A percentile compares a stretch with the other conserved stretches of the same genome.
Evolutionary conservation across 2,888 invertebrate species (phyloP).

Genomic region (Cephus rjabovi): DNA sequence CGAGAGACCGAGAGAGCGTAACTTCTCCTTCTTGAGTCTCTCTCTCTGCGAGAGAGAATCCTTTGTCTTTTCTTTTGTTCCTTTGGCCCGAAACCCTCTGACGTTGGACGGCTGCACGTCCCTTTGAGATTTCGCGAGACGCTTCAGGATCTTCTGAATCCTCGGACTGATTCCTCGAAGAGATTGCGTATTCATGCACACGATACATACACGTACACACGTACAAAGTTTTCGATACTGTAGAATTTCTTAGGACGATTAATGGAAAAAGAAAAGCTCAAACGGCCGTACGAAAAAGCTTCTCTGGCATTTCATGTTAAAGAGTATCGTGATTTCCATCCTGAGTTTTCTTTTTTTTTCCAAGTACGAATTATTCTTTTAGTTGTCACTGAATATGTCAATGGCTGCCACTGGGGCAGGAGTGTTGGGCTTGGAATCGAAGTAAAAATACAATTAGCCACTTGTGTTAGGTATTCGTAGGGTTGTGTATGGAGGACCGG

Average conservation of each 20-base stretch:
- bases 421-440: not conserved
- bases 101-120: not conserved
- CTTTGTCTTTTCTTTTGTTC: not conserved
- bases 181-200: not conserved
- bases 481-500: not conserved
- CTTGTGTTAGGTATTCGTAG: not conserved
- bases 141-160: not conserved
- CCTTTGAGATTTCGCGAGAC: no score
- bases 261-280: not conserved
- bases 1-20: not conserved
- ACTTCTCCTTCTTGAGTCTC: not conserved
- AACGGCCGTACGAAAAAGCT: not conserved
- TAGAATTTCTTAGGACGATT: not conserved
- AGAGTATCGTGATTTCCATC: not conserved
- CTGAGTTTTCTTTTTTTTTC: not conserved
- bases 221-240: not conserved
- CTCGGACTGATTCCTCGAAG: not conserved
- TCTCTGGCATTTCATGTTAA: not conserved
- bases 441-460: not conserved
- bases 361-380: not conserved
- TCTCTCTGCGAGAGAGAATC: not conserved
- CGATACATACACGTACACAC: not conserved
- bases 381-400: not conserved
- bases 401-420: not conserved
- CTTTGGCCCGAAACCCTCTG: not conserved